Conservation (phyloP, 1,140 invertebrate species). For the Uloborus diversus region DNA sequence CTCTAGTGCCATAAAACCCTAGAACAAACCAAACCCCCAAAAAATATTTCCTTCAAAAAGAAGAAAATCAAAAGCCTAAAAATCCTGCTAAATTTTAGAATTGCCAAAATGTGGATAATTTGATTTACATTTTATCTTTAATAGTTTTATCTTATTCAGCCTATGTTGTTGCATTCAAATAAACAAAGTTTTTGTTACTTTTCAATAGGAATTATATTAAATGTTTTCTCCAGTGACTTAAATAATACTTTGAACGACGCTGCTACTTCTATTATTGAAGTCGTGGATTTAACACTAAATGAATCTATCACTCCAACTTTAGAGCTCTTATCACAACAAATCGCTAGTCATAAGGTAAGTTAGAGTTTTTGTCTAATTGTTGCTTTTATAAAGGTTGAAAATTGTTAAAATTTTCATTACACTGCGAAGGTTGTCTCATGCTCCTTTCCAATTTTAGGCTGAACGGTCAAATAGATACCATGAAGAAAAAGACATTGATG, state of each 20-base stretch:
- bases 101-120: background rate
- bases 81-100: background rate
- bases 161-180: background rate
- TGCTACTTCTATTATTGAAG: conserved; percentile 8
- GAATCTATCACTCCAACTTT: background rate
- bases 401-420: background rate
- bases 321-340: conserved; percentile 7
- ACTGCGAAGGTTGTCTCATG: background rate
- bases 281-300: background rate
- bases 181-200: background rate
- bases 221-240: conserved; percentile 23
- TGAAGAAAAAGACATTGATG: conserved; percentile 33
- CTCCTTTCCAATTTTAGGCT: background rate
- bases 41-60: too few species aligned
- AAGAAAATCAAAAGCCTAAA: too few species aligned
- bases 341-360: conserved; percentile 23
- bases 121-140: too few species aligned
- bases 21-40: too few species aligned
- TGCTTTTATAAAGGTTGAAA: background rate
- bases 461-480: background rate
- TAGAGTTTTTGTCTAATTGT: background rate
- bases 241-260: conserved; percentile 4
- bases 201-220: conserved; percentile 53
- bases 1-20: too few species aligned
- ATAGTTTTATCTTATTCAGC: background rate